Evolutionary conservation across 2,113 vertebrate species (phyloP).

Genomic region (Charina bottae): DNA sequence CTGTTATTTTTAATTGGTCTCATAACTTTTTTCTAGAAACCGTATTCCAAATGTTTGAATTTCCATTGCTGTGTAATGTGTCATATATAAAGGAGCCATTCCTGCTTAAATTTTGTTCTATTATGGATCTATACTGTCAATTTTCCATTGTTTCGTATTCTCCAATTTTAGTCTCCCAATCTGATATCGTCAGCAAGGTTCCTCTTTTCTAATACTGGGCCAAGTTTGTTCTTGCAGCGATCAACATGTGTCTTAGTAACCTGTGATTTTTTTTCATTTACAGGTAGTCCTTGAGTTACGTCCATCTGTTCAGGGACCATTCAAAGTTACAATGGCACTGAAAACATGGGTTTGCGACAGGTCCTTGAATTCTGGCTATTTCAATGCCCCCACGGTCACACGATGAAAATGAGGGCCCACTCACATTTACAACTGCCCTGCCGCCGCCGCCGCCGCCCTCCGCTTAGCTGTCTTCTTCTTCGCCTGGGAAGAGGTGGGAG

Average conservation of each 20-base stretch:
- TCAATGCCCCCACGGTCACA: not conserved
- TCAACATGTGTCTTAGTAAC: not conserved
- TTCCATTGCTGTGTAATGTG: not conserved
- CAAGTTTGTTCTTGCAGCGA: not conserved
- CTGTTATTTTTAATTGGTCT: not conserved
- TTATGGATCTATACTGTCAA: not conserved
- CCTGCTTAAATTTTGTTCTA: not conserved
- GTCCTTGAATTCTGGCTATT: not conserved
- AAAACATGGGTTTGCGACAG: not conserved
- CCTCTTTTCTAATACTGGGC: not conserved
- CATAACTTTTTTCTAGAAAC: not conserved
- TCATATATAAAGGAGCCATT: not conserved
- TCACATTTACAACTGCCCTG: not conserved
- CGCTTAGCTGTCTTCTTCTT: not conserved
- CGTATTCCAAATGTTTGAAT: not conserved
- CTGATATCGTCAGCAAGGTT: not conserved
- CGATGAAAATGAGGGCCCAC: not conserved
- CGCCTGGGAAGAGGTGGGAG: too few species aligned
- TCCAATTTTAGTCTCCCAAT: not conserved
- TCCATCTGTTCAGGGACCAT: not conserved
- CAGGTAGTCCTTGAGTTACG: not conserved
- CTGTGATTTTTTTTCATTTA: not conserved
- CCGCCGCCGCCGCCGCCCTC: too few species aligned
- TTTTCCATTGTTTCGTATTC: not conserved
- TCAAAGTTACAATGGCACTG: not conserved